These are phyloP conservation scores for Lophotriccus pileatus DNA, from an alignment of 2,797 vertebrate genomes.

Conservation along the genomic window DNA sequence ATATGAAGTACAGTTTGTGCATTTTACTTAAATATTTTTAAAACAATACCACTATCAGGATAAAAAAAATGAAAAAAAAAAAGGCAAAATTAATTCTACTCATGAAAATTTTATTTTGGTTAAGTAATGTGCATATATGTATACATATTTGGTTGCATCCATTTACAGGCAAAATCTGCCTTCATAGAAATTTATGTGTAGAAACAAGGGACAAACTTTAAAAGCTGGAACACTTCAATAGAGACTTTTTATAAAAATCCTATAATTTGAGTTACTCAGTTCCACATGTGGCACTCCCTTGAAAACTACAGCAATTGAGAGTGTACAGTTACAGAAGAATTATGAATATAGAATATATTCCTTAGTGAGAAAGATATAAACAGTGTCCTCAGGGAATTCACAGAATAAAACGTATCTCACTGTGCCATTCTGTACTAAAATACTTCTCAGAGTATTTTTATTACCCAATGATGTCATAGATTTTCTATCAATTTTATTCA, in stretches of 20 bases:
- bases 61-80: neutral
- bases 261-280: constrained; percentile 5
- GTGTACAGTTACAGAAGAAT: neutral
- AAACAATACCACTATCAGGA: neutral
- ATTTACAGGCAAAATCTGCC: constrained; percentile 18
- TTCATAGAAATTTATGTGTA: constrained; percentile 14
- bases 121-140: constrained; percentile 12
- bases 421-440: neutral
- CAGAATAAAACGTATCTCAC: neutral
- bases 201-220: constrained; percentile 27
- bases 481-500: neutral
- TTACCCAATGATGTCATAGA: neutral
- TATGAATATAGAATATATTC: neutral
- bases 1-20: neutral
- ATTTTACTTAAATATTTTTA: constrained; percentile 27
- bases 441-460: neutral
- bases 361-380: neutral
- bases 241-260: constrained; percentile 8
- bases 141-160: constrained; percentile 19
- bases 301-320: neutral
- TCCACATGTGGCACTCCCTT: neutral
- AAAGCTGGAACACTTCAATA: constrained; percentile 17
- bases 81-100: constrained; percentile 43
- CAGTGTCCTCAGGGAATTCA: neutral
- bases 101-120: constrained; percentile 46